Base-by-base conservation (phyloP, 2,113 vertebrate genomes). In the Austrofundulus limnaeus region DNA sequence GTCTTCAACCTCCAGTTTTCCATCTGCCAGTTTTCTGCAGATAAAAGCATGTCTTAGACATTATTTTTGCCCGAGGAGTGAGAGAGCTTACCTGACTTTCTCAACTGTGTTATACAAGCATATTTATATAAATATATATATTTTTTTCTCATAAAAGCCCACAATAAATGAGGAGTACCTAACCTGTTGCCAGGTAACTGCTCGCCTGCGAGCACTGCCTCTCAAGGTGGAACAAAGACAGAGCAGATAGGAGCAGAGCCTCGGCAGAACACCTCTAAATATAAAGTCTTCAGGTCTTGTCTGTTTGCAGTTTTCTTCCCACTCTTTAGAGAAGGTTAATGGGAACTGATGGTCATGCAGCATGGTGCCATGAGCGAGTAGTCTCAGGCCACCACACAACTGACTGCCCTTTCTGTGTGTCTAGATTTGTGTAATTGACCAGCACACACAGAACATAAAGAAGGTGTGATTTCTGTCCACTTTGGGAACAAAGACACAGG, bases 131-230 rank as follows among this genome's bases (percentile, higher is more conserved):
- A 21, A 15, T 56, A 25, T 48, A 39, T 48, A 39, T 70, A 8
- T 50, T n/a, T 57, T 72, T 34, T 58, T 24, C 14, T 41, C 47
- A 53, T 57, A 55, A 76, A 81, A 78, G 50, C 54, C 63, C 69
- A 87, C 54, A 82, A 57, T 70, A 66, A 70, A 49, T 64, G 52
- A 76, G 64, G 61, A 52, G 59, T 65, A 66, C 70, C 75, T 89
- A 85, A 89, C 83, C 75, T 89, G 87, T 90, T 88, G 85, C 87
- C 88, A 82, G 83, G 87, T 84, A 86, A 86, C 84, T 72, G 75
- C 41, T 60, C 69, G 61, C 66, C 77, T 77, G 70, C 59, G 69
- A 83, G 63, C 66, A 24, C 63, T 66, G 61, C 57, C 70, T 82
- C 77, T 76, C 57, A 80, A 81, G 52, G 55, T 72, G 75, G 66